A percentile compares a stretch with the other conserved stretches of the same genome.
These are phyloP conservation scores for Trogon surrucura DNA, from an alignment of 2,113 vertebrate species.

Conservation along the genomic window DNA sequence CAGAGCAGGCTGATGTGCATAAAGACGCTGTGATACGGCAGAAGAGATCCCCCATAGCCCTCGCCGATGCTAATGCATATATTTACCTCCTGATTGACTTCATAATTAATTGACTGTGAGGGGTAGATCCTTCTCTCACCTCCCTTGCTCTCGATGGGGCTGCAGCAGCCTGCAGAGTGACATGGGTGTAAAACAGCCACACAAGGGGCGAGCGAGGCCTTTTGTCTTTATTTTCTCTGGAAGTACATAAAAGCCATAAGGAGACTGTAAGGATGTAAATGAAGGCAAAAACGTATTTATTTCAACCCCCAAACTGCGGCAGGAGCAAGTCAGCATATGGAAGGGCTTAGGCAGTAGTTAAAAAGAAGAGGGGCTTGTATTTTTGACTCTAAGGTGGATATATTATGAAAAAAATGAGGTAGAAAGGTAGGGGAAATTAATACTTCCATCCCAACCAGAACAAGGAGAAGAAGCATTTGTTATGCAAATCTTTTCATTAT, in stretches of 20 bases:
- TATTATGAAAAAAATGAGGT: not conserved
- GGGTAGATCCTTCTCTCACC: constrained; percentile 11
- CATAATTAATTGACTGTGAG: constrained; percentile 24
- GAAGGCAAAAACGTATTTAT: not conserved
- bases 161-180: not conserved
- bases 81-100: constrained; percentile 68
- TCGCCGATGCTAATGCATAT: constrained; percentile 27
- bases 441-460: constrained; percentile 59
- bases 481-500: constrained; percentile 76
- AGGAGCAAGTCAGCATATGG: not conserved
- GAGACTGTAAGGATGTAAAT: not conserved
- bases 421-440: constrained; percentile 68
- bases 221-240: constrained; percentile 26
- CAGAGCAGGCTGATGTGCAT: constrained; percentile 38
- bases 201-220: not conserved
- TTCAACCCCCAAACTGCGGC: not conserved
- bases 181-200: not conserved
- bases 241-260: not conserved
- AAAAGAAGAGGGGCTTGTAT: not conserved
- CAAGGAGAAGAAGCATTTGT: constrained; percentile 69
- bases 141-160: not conserved
- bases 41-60: constrained; percentile 50
- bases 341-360: not conserved
- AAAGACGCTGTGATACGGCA: constrained; percentile 1
- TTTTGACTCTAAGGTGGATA: constrained; percentile 1